Evolutionary conservation across 2,888 invertebrate genomes (phyloP).

Genomic region (Drosophila imparisetae): DNA sequence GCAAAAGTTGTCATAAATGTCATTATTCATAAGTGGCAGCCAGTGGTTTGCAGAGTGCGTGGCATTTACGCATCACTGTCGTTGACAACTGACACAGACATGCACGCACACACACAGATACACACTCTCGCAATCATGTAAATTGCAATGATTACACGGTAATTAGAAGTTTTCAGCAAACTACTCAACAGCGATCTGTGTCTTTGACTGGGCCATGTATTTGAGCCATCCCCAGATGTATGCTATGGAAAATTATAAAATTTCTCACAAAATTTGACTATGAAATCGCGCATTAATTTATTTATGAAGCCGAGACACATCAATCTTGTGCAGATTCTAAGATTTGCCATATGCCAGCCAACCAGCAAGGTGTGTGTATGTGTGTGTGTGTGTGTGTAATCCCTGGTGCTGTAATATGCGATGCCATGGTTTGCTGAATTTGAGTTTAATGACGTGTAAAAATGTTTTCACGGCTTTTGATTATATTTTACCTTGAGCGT

Average conservation of each 20-base stretch:
- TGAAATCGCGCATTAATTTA: constrained; percentile 66
- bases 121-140: constrained; percentile 39
- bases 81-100: constrained; percentile 6
- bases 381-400: constrained; percentile 28
- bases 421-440: constrained; percentile 80
- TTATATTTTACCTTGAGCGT: constrained; percentile 80
- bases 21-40: constrained; percentile 69
- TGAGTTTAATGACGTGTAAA: constrained; percentile 81
- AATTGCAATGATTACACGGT: constrained; percentile 72
- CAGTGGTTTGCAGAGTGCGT: constrained; percentile 3
- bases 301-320: constrained; percentile 74
- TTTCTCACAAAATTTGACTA: constrained; percentile 23
- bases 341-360: constrained; percentile 53
- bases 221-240: constrained; percentile 3
- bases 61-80: constrained; percentile 9
- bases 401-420: constrained; percentile 69
- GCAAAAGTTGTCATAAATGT: constrained; percentile 59
- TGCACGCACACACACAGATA: constrained; percentile 7
- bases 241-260: constrained; percentile 20
- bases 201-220: constrained; percentile 5
- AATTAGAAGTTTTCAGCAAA: constrained; percentile 74
- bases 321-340: constrained; percentile 70
- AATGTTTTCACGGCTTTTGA: constrained; percentile 82
- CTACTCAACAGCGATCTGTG: constrained; percentile 30
- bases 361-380: neutral